Evolutionary conservation across 2,113 vertebrate genomes (phyloP).

Genomic region (Galeopterus variegatus): DNA sequence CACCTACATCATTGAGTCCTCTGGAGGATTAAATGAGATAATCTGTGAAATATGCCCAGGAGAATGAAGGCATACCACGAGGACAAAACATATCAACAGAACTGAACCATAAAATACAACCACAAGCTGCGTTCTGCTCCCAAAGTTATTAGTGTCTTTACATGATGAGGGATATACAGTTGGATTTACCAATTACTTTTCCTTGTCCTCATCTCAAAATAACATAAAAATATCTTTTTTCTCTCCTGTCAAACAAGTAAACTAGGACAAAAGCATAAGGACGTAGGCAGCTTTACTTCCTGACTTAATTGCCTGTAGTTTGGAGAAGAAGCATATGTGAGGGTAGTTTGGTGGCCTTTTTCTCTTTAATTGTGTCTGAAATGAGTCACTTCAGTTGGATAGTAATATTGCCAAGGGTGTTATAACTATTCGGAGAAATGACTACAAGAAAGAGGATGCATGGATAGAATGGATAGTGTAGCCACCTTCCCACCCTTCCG

Average conservation of each 20-base stretch:
- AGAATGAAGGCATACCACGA: background rate
- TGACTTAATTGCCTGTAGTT: background rate
- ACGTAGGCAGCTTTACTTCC: background rate
- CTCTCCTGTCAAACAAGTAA: background rate
- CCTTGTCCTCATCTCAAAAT: background rate
- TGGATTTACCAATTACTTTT: conserved; percentile 25
- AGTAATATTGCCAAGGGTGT: background rate
- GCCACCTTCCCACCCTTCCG: background rate
- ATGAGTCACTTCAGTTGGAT: background rate
- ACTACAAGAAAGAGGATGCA: background rate
- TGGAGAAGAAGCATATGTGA: background rate
- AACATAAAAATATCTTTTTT: conserved; percentile 17
- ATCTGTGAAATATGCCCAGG: conserved; percentile 17
- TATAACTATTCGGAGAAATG: background rate
- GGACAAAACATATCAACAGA: background rate
- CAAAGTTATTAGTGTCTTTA: background rate
- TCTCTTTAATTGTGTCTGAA: background rate
- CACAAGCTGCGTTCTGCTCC: background rate
- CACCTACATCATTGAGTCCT: background rate
- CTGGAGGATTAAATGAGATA: background rate
- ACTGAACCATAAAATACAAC: background rate
- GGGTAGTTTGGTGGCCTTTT: background rate
- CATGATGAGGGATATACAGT: background rate
- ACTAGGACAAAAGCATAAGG: background rate
- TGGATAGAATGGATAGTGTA: background rate